A percentile compares a stretch with the other conserved stretches of the same genome.
Evolutionary conservation across 2,888 invertebrate species (phyloP).

Genomic region (Ennomos erosarius): DNA sequence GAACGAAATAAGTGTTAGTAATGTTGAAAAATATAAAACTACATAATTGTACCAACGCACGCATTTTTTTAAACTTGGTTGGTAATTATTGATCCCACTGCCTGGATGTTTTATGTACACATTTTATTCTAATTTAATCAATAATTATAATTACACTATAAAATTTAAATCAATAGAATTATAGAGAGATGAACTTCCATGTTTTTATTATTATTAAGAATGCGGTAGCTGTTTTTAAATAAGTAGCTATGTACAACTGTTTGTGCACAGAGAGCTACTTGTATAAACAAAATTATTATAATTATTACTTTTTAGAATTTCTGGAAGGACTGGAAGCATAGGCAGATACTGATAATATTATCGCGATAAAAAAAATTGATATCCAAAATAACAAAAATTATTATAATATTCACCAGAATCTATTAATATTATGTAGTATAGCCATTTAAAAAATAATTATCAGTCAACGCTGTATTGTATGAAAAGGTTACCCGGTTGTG

Average conservation of each 20-base stretch:
- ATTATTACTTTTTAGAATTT: too few relatives aligned
- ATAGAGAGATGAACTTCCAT: background rate
- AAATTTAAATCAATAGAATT: too few relatives aligned
- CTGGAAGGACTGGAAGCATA: background rate
- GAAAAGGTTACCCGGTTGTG: too few relatives aligned
- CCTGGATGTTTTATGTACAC: conserved; percentile 8
- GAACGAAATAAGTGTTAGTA: conserved; percentile 12
- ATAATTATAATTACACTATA: background rate
- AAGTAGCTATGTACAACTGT: too few relatives aligned
- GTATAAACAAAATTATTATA: too few relatives aligned
- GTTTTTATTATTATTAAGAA: too few relatives aligned
- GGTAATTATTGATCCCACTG: conserved; percentile 24
- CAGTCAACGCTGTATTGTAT: too few relatives aligned
- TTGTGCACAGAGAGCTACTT: too few relatives aligned
- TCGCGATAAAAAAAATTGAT: background rate
- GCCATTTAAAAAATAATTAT: too few relatives aligned
- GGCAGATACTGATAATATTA: background rate
- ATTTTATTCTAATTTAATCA: conserved; percentile 6
- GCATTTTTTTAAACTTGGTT: conserved; percentile 3
- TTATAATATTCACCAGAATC: background rate
- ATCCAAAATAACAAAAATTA: background rate
- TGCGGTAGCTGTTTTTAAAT: too few relatives aligned
- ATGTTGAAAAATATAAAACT: background rate
- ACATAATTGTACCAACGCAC: conserved; percentile 5
- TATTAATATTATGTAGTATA: too few relatives aligned